Evolutionary conservation across 2,113 vertebrate genomes (phyloP), one percentile per base, ranked within the genome.

Genomic region (Siphamia tubifer): DNA sequence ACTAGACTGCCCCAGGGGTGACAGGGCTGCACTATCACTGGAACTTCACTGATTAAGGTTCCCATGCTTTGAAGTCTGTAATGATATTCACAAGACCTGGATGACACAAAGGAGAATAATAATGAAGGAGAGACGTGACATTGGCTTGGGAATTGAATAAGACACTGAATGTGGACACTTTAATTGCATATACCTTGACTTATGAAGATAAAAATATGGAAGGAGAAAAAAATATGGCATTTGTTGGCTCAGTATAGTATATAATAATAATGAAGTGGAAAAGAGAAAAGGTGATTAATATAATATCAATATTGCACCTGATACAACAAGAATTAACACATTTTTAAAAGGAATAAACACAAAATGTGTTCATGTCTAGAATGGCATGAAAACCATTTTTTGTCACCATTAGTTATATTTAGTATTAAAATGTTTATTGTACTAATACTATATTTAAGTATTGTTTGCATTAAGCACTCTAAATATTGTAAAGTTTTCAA

Each of bases 21-120:
- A 70, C 40, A 63, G 49, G 54, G 40, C 21, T 19, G 2, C 5
- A 3, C 57, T 31, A 45, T 58, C 51, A 2, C 23, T 48, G 48
- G 24, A 62, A 60, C 48, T 23, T 31, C 24, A 44, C 38, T 73
- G 60, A 88, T 85, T 63, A 83, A 77, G 68, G 77, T 61, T 57
- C 48, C 34, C 47, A 48, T 5, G 61, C 77, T 84, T 83, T 83
- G 77, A 85, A 84, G 77, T 77, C 47, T 2, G 32, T 58, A 68
- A 73, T 68, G 48, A 73, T 66, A 83, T 76, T 70, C 77, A 54
- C 47, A 34, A 68, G 48, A 56, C 58, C 62, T 52, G 66, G 49
- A 55, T 34, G 54, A 62, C 51, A 58, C 57, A 1, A 72, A 39
- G 11, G 19, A 40, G 44, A 77, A 76, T 79, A 68, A 55, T 54